Base-by-base conservation (phyloP, 1,140 invertebrate species). In the Apis florea region DNA sequence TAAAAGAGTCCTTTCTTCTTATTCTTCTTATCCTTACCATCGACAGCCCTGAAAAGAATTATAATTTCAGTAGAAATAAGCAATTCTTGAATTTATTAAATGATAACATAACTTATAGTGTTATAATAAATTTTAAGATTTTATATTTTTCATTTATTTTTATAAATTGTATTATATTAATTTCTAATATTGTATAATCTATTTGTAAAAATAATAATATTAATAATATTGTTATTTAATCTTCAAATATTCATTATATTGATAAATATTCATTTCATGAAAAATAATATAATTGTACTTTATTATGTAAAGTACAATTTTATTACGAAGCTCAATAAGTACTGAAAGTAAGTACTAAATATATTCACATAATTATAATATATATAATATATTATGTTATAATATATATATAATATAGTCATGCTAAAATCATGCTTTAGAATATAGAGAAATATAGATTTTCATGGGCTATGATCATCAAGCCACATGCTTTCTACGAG, bases 1-100 rank as follows among this genome's bases (percentile, higher is more conserved):
- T 95, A 95, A 90, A 95, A 95, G 78, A 95, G 93, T 79, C 94
- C 94, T 89, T 95, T 95, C 91, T 95, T 95, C 94, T 95, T 95
- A 87, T 88, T 94, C 90, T 95, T 95, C 91, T 95, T 95, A 84
- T 95, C 94, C 92, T 95, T 95, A 87, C 94, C 94, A 84, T 95
- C 95, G 84, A 95, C 94, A 71, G 94, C 85, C 91, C 95, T 95
- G 94, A 89, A 94, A 88, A 90, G 89, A 93, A 93, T 92, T 75
- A 76, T 74, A 72, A 79, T 68, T 64, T 85, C 53, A 68, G 24
- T 83, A 87, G 64, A 69, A 85, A 24, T 21, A 51, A 51, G 58
- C 17, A 71, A 31, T 26, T 19, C 2, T 54, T 66, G 17, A 49
- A 19, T 53, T 40, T n/a, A 53, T 9, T 31, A 66, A 1, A 67